Conservation (phyloP, 2,797 vertebrate genomes). For the Fratercula arctica region DNA sequence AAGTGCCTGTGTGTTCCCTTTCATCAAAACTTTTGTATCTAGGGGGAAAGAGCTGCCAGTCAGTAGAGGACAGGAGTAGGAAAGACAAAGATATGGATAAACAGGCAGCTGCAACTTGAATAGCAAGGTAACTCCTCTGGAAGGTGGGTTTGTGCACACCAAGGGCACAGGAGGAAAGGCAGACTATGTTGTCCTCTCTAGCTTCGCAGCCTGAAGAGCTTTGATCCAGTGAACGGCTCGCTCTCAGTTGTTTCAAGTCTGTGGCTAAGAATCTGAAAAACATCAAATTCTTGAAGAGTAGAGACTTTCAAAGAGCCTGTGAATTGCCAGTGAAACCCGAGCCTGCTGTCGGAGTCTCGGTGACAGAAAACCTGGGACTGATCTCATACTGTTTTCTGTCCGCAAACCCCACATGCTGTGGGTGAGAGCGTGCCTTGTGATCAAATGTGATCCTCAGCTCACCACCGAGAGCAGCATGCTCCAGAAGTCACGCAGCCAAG, state of each 20-base stretch:
- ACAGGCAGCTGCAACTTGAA: not conserved
- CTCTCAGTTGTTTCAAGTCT: not conserved
- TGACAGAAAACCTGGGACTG: not conserved
- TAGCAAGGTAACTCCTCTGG: not conserved
- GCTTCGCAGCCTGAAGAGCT: not conserved
- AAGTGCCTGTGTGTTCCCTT: not conserved
- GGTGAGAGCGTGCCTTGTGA: not conserved
- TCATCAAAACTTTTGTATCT: not conserved
- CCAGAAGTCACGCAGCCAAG: not conserved
- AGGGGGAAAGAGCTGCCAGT: not conserved
- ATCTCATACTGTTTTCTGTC: not conserved
- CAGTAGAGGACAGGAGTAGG: not conserved
- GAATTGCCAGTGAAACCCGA: not conserved
- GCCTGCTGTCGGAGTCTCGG: not conserved
- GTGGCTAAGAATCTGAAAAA: constrained; percentile 1
- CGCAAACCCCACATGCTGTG: accelerated
- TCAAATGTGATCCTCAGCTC: not conserved
- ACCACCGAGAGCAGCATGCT: accelerated
- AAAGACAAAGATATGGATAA: not conserved
- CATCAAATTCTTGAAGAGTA: not conserved
- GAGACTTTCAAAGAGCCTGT: not conserved
- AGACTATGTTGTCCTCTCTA: not conserved
- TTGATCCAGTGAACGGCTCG: not conserved
- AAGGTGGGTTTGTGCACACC: not conserved
- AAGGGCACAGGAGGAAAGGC: not conserved